phyloP scores from a whole-genome alignment of 2,797 vertebrate genomes.

The Heterohyrax brucei region DNA sequence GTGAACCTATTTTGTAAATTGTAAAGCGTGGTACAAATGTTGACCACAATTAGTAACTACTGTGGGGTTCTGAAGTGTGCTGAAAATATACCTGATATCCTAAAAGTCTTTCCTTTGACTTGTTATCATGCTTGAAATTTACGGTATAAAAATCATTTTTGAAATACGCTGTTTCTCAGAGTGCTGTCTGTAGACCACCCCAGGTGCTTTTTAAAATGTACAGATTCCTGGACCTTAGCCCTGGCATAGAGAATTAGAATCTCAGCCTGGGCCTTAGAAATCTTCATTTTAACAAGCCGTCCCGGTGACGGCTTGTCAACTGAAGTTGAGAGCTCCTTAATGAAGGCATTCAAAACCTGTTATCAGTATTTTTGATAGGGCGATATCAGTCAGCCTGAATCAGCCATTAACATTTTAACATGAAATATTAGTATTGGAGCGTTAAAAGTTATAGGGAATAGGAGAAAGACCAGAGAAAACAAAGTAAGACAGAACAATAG shows the following conservation, averaged over 20 bases:
- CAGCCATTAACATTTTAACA: not conserved
- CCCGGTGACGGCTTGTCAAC: not conserved
- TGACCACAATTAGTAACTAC: not conserved
- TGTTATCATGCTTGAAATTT: not conserved
- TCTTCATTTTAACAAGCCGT: not conserved
- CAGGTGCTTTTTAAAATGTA: not conserved
- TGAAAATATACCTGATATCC: not conserved
- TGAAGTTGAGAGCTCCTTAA: not conserved
- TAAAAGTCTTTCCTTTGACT: not conserved
- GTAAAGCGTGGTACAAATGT: not conserved
- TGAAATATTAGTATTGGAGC: not conserved
- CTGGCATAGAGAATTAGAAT: not conserved
- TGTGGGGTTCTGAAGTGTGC: not conserved
- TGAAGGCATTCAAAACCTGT: not conserved
- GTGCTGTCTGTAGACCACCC: not conserved
- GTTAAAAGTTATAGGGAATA: not conserved
- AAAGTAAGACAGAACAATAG: not conserved
- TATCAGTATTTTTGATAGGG: constrained; percentile 15
- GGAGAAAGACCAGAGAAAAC: not conserved
- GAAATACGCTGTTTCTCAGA: not conserved
- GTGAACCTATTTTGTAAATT: constrained; percentile 4
- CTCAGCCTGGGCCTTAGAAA: not conserved
- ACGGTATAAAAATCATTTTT: constrained; percentile 8
- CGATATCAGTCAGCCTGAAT: not conserved
- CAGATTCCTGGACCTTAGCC: not conserved